Evolutionary conservation across 2,113 vertebrate species (phyloP), one percentile per base, ranked within the genome.

Genomic region (Nothobranchius furzeri): DNA sequence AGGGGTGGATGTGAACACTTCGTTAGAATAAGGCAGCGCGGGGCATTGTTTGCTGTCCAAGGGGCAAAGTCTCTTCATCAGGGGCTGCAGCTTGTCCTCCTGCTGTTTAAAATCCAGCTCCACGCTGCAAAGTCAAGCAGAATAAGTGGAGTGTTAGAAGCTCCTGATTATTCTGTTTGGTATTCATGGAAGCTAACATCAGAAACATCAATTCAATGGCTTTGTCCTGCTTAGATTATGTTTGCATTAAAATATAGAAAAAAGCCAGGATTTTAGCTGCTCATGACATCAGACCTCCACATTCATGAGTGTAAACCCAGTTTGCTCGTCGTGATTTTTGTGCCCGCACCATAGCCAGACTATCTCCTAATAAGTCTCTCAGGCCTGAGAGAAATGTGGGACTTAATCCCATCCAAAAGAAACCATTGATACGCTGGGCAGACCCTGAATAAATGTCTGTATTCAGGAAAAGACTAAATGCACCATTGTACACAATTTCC

Each of bases 91-190:
- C 74, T 97, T 98, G 71, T 99, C 98, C 91, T 99, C 98, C 82
- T 98, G 98, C 80, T 93, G 96, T 81, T 99, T 99, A 75, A 99
- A 99, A 89, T 99, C 98, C 88, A 99, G 84, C 90, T 99, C 98
- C 82, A 99, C 98, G 3, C 98, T 99, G 81, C 45, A 79, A 84
- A 40, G n/a, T 20, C 15, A 79, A 71, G 50, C 14, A 86, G 9
- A 90, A 53, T 20, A 66, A 36, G 14, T 5, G 35, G 30, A 53
- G 3, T 25, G 52, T 64, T 1, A 36, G 20, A 66, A 56, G 17
- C 30, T 64, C 67, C 47, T 45, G 43, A 60, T 51, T 6, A 57
- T 35, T 70, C 30, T 57, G 9, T 57, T 68, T 7, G 56, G 20
- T 24, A 55, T 47, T 61, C 7, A n/a, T 63, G 7, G 24, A 43